A percentile compares a stretch with the other conserved stretches of the same genome.
Conservation (phyloP, 2,888 invertebrate genomes). For the Fragum fragum region DNA sequence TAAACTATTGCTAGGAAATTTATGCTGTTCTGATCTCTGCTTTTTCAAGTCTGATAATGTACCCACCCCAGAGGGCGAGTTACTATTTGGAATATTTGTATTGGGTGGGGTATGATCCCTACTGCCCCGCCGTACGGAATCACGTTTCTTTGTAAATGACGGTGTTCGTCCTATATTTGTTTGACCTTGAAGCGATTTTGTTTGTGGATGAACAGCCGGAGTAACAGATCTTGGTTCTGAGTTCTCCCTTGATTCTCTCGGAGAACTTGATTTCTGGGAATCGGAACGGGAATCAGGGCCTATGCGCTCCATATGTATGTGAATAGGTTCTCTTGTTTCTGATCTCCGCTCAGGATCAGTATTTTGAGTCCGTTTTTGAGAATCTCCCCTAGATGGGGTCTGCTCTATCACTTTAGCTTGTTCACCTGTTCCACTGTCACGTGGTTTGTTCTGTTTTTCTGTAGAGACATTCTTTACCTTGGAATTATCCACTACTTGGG, state of each 20-base stretch:
- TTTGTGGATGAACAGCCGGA: conserved; percentile 31
- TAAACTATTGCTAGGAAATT: conserved; percentile 69
- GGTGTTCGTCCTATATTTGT: conserved; percentile 37
- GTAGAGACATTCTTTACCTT: background rate
- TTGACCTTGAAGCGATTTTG: conserved; percentile 21
- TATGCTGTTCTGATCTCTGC: conserved; percentile 89
- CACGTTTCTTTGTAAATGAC: conserved; percentile 66
- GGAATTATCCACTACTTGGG: background rate
- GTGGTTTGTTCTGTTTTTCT: conserved; percentile 25
- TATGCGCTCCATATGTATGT: conserved; percentile 46
- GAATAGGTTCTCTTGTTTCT: conserved; percentile 52
- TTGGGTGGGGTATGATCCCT: conserved; percentile 30
- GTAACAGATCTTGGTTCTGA: conserved; percentile 12
- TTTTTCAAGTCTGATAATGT: conserved; percentile 97
- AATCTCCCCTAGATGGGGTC: conserved; percentile 17
- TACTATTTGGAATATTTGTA: conserved; percentile 19
- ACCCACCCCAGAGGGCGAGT: conserved; percentile 89
- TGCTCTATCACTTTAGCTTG: conserved; percentile 17
- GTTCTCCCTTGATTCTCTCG: conserved; percentile 2
- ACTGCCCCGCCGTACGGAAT: conserved; percentile 48
- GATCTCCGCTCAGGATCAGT: conserved; percentile 43
- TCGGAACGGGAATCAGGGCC: conserved; percentile 28
- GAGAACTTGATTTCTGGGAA: conserved; percentile 14
- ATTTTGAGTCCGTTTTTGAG: conserved; percentile 43
- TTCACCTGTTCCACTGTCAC: conserved; percentile 31